A percentile compares a stretch with the other conserved stretches of the same genome.
phyloP scores from a whole-genome alignment of 2,113 vertebrate species.

The Oncorhynchus clarkii region DNA sequence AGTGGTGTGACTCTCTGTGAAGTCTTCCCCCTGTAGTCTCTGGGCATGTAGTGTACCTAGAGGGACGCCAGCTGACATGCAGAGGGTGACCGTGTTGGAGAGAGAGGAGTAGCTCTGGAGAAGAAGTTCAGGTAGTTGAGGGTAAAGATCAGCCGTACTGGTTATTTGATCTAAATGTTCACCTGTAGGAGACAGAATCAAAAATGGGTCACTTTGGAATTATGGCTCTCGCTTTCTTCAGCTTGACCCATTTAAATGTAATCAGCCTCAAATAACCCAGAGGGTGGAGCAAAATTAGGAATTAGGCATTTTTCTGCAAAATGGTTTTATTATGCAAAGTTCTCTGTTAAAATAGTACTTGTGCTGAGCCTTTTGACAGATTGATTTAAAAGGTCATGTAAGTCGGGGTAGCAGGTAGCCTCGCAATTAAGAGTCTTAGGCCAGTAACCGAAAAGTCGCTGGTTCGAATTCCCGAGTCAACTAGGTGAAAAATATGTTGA shows the following conservation, averaged over 20 bases:
- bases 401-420: too few relatives aligned
- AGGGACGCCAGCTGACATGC: slow-evolving; percentile 88
- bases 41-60: slow-evolving; percentile 66
- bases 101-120: slow-evolving; percentile 84
- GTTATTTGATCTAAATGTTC: slow-evolving; percentile 86
- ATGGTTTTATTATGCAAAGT: not conserved
- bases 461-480: too few relatives aligned
- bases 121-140: slow-evolving; percentile 88
- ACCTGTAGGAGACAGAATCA: slow-evolving; percentile 63
- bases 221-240: too few relatives aligned
- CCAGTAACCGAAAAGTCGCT: too few relatives aligned
- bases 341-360: too few relatives aligned
- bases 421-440: too few relatives aligned
- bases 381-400: too few relatives aligned
- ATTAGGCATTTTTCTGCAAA: not conserved
- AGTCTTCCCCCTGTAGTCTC: too few relatives aligned
- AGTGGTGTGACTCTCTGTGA: too few relatives aligned
- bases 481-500: too few relatives aligned
- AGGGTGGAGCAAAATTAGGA: not conserved
- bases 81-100: slow-evolving; percentile 83
- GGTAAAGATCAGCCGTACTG: slow-evolving; percentile 84
- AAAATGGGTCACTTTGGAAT: not conserved
- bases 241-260: too few relatives aligned
- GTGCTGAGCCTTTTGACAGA: too few relatives aligned
- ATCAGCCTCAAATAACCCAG: not conserved